Evolutionary conservation across 2,888 invertebrate genomes (phyloP).

Genomic region (Criorhina ranunculi): DNA sequence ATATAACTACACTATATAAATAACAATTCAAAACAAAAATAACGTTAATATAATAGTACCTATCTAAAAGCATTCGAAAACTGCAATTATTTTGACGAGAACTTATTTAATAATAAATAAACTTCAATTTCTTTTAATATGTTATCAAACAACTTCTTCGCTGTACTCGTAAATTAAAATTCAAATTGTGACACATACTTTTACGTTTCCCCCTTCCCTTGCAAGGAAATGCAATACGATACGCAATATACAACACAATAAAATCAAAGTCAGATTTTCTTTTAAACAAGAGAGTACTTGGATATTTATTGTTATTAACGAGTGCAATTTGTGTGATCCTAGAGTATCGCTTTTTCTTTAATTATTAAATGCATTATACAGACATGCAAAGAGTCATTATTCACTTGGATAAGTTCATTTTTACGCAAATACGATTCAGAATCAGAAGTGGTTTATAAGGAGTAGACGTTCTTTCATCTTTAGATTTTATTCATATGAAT

Average conservation of each 20-base stretch:
- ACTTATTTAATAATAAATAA: too few relatives aligned
- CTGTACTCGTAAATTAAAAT: too few relatives aligned
- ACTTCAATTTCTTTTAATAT: too few relatives aligned
- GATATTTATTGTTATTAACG: slow-evolving; percentile 38
- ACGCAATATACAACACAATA: not conserved
- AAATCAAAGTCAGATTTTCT: slow-evolving; percentile 15
- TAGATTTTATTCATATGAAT: slow-evolving; percentile 18
- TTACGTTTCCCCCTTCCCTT: not conserved
- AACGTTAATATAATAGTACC: too few relatives aligned
- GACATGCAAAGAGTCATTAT: slow-evolving; percentile 25
- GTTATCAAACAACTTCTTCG: too few relatives aligned
- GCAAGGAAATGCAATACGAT: not conserved
- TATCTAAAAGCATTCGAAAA: too few relatives aligned
- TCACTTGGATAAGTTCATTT: slow-evolving; percentile 27
- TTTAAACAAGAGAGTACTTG: not conserved
- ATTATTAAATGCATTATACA: slow-evolving; percentile 30
- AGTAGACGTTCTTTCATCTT: slow-evolving; percentile 58
- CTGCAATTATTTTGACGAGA: too few relatives aligned
- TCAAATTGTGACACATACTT: not conserved
- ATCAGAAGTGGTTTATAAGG: slow-evolving; percentile 22
- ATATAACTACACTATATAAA: too few relatives aligned
- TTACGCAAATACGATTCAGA: not conserved
- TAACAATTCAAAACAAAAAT: too few relatives aligned
- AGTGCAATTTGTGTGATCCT: slow-evolving; percentile 12
- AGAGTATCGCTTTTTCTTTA: slow-evolving; percentile 15